Conservation (phyloP, 2,888 invertebrate species). For the Perithous albicinctus region DNA sequence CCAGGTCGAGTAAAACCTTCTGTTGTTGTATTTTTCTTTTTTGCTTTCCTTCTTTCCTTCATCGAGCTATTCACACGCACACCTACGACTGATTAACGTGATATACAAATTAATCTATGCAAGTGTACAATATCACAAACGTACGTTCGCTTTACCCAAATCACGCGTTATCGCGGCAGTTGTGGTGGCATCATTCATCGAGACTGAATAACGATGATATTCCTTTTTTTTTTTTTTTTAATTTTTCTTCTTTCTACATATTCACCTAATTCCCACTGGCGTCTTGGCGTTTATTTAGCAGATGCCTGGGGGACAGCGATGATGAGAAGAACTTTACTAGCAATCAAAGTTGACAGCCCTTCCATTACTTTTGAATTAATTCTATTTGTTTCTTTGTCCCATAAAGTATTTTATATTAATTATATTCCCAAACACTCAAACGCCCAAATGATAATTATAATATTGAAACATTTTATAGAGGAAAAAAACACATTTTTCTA, state of each 20-base stretch:
- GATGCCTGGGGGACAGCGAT: neutral
- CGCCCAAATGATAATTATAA: too few species aligned
- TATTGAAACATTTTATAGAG: too few species aligned
- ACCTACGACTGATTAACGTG: constrained; percentile 42
- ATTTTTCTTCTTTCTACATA: constrained; percentile 11
- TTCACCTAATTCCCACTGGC: constrained; percentile 4
- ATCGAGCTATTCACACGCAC: constrained; percentile 36
- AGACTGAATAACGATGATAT: constrained; percentile 37
- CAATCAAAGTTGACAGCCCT: too few species aligned
- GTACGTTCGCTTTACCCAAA: constrained; percentile 59
- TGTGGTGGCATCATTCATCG: constrained; percentile 20
- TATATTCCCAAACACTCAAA: too few species aligned
- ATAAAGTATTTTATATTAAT: too few species aligned
- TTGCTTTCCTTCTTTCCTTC: neutral
- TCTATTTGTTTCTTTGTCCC: too few species aligned
- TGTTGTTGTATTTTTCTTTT: neutral
- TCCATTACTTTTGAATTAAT: too few species aligned
- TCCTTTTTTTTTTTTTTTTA: neutral
- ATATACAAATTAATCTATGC: constrained; percentile 70
- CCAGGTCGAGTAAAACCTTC: neutral
- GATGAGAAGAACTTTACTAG: constrained; percentile 27
- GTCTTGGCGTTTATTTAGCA: neutral
- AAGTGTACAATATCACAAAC: constrained; percentile 74
- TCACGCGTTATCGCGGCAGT: constrained; percentile 45
- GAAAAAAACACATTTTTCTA: too few species aligned